A percentile compares a stretch with the other conserved stretches of the same genome.
phyloP scores from a whole-genome alignment of 2,797 vertebrate genomes.

The Urosaurus nigricauda region DNA sequence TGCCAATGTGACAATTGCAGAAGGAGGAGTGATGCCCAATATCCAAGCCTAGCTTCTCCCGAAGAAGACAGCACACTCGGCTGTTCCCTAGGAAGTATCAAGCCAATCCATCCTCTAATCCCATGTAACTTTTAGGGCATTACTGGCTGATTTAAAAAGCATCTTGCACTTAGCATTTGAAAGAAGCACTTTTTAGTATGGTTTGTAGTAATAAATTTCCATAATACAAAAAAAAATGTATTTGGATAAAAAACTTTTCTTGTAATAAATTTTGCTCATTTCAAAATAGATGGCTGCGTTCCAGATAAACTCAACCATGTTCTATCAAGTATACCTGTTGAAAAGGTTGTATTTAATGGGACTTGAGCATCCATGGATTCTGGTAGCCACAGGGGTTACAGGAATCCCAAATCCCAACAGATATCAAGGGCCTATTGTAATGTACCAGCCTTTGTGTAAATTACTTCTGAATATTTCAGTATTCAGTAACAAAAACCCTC shows the following conservation, averaged over 20 bases:
- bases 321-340: too few species aligned
- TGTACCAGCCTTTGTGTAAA: neutral
- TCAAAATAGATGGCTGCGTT: too few species aligned
- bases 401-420: too few species aligned
- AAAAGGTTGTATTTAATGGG: too few species aligned
- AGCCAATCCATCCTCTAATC: neutral
- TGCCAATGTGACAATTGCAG: conserved; percentile 77
- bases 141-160: neutral
- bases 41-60: conserved; percentile 69
- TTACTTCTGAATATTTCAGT: conserved; percentile 18
- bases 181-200: neutral
- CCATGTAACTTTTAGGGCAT: neutral
- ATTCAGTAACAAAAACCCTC: conserved; percentile 38
- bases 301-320: too few species aligned
- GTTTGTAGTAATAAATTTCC: conserved; percentile 3
- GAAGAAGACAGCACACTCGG: neutral
- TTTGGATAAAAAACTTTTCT: too few species aligned
- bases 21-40: conserved; percentile 83
- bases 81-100: neutral
- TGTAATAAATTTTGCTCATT: too few species aligned
- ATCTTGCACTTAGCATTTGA: neutral
- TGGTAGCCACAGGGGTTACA: too few species aligned
- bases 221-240: neutral
- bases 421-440: neutral
- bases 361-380: too few species aligned